Percentiles rank a stretch among this genome's conserved stretches.
Conservation (phyloP, 2,797 vertebrate genomes). For the Urophycis tenuis region DNA sequence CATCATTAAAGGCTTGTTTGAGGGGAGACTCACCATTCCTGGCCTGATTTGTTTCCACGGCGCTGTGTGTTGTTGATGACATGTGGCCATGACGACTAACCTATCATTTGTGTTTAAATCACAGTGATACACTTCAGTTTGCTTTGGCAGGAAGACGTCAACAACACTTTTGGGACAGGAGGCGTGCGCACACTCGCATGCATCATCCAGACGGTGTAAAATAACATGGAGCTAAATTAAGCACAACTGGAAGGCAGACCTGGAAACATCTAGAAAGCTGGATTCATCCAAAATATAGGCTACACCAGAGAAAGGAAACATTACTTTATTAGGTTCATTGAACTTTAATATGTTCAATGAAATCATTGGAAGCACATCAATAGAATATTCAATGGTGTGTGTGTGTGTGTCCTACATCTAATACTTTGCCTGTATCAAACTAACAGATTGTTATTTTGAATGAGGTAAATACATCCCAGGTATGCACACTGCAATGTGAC, state of each 20-base stretch:
- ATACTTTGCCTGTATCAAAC: not conserved
- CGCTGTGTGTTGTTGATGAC: not conserved
- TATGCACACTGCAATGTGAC: not conserved
- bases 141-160: conserved; percentile 24
- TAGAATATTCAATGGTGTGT: not conserved
- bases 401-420: not conserved
- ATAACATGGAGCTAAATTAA: not conserved
- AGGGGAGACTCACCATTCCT: not conserved
- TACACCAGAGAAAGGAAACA: not conserved
- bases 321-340: not conserved
- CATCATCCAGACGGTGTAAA: not conserved
- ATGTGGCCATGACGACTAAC: conserved; percentile 27
- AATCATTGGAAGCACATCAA: not conserved
- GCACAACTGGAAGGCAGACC: not conserved
- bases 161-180: conserved; percentile 22
- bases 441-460: not conserved
- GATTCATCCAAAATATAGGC: not conserved
- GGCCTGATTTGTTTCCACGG: not conserved
- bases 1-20: conserved; percentile 66
- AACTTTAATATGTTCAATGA: not conserved
- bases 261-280: not conserved
- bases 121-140: conserved; percentile 47
- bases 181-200: not conserved
- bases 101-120: conserved; percentile 52
- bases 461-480: not conserved